Percentiles rank a stretch among this genome's conserved stretches.
Conservation (phyloP, 1,140 invertebrate genomes). For the Rhysida immarginata region DNA sequence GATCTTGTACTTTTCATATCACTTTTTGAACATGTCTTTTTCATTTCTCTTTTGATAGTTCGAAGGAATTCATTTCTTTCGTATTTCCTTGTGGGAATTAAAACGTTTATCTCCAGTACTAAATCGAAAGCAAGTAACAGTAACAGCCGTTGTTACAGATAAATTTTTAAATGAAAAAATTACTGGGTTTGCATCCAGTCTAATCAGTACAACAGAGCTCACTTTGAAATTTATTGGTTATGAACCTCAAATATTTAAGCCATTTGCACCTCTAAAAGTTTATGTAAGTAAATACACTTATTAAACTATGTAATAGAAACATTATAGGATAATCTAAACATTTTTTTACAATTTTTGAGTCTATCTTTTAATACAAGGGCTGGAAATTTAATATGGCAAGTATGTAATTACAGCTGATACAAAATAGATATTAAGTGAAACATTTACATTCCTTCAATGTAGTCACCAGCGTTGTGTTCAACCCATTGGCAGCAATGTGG, state of each 20-base stretch:
- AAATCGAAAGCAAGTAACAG: conserved; percentile 66
- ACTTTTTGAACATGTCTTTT: neutral
- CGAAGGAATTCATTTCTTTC: conserved; percentile 68
- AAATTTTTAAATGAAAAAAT: conserved; percentile 65
- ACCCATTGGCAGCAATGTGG: too few relatives aligned
- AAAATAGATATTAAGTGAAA: neutral
- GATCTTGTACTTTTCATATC: neutral
- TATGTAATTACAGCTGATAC: neutral
- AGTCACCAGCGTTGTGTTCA: too few relatives aligned
- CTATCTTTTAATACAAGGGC: neutral
- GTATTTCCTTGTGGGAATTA: conserved; percentile 65
- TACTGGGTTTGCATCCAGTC: conserved; percentile 67
- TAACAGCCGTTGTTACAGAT: conserved; percentile 77
- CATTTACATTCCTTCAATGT: too few relatives aligned
- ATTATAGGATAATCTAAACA: neutral
- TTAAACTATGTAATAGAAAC: neutral
- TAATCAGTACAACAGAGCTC: conserved; percentile 72
- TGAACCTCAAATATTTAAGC: conserved; percentile 83
- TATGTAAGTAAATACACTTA: conserved; percentile 50
- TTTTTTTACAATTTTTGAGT: neutral
- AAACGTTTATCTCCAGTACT: conserved; percentile 44
- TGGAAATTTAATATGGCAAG: neutral
- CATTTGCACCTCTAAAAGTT: conserved; percentile 65
- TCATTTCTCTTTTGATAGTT: conserved; percentile 42
- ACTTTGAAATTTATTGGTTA: conserved; percentile 71